Conservation (phyloP, 1,140 invertebrate species). For the Pseudoatta argentina region DNA sequence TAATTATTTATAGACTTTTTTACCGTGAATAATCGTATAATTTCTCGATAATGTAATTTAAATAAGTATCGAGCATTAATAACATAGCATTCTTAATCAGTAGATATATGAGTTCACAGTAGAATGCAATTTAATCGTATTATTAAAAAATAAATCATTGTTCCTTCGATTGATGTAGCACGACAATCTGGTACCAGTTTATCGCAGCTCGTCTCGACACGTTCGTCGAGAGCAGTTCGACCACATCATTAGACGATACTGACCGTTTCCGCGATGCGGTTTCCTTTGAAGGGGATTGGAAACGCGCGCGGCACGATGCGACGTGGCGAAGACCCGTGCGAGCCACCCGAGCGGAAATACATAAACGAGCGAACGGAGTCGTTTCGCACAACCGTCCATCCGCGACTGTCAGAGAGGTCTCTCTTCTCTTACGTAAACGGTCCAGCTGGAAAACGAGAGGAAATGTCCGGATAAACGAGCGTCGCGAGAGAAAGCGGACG, state of each 20-base stretch:
- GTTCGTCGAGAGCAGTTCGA: conserved; percentile 67
- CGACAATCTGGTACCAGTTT: conserved; percentile 43
- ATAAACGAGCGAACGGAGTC: conserved; percentile 78
- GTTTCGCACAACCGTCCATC: conserved; percentile 9
- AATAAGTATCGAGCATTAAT: not conserved
- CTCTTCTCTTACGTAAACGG: conserved; percentile 38
- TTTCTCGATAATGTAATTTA: not conserved
- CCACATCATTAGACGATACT: conserved; percentile 85
- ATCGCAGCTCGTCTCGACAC: conserved; percentile 35
- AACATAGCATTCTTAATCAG: not conserved
- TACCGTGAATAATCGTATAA: too few relatives aligned
- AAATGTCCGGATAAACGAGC: conserved; percentile 57
- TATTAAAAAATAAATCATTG: not conserved
- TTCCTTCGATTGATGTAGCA: not conserved
- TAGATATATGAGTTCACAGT: too few relatives aligned
- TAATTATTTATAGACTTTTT: too few relatives aligned
- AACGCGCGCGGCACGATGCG: conserved; percentile 63
- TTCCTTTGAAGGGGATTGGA: conserved; percentile 82
- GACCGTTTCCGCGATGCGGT: conserved; percentile 81
- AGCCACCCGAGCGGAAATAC: conserved; percentile 83
- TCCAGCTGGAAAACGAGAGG: conserved; percentile 60
- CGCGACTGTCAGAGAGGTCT: conserved; percentile 15
- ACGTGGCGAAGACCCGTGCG: conserved; percentile 62
- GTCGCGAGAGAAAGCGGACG: conserved; percentile 25
- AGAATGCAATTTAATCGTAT: not conserved